phyloP scores from a whole-genome alignment of 2,888 invertebrate genomes.

The Pyrochroa serraticornis region DNA sequence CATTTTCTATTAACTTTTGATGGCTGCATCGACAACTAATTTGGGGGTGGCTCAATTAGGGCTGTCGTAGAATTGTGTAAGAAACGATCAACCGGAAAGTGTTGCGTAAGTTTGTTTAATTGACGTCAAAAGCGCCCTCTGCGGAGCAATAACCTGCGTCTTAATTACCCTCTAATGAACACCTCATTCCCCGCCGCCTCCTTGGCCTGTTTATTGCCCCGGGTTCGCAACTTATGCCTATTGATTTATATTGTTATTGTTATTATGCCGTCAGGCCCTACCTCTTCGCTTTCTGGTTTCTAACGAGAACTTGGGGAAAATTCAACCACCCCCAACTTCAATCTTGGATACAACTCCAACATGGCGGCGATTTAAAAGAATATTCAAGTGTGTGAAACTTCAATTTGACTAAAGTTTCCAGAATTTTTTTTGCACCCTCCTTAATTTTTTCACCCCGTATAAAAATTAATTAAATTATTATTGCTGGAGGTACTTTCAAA shows the following conservation, averaged over 20 bases:
- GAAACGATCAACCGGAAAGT: constrained; percentile 42
- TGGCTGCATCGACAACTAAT: too few species aligned
- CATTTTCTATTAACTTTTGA: too few species aligned
- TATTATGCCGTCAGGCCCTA: constrained; percentile 2
- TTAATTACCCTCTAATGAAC: constrained; percentile 53
- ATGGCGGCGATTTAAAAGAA: too few species aligned
- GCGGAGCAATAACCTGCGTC: constrained; percentile 50
- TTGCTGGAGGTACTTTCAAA: too few species aligned
- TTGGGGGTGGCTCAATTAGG: not conserved
- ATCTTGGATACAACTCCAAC: too few species aligned
- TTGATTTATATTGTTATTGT: constrained; percentile 27
- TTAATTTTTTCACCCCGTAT: too few species aligned
- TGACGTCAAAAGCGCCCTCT: constrained; percentile 48
- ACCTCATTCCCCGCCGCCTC: constrained; percentile 40
- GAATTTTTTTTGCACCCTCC: too few species aligned
- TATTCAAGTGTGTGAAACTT: too few species aligned
- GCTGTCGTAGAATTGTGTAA: not conserved
- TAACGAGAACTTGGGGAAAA: too few species aligned
- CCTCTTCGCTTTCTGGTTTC: too few species aligned
- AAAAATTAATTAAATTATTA: too few species aligned
- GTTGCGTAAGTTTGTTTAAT: constrained; percentile 46
- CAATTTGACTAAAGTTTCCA: too few species aligned
- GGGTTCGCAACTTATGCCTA: constrained; percentile 18
- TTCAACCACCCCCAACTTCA: not conserved
- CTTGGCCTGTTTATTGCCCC: constrained; percentile 20